Evolutionary conservation across 2,113 vertebrate genomes (phyloP).

Genomic region (Cranoglanis bouderius): DNA sequence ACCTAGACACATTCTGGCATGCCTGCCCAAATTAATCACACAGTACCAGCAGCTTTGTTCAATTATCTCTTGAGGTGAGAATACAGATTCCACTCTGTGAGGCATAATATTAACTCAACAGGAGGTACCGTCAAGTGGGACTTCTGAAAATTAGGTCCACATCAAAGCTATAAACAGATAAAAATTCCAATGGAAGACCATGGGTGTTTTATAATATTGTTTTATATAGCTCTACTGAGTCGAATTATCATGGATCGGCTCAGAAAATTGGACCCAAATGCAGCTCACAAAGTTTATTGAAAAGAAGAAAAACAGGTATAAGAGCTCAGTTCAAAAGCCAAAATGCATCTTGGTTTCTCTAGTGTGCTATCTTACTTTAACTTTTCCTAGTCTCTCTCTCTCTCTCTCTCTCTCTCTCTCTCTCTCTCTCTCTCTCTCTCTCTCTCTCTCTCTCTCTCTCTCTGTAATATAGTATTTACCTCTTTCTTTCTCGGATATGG

Average conservation of each 20-base stretch:
- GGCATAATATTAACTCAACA: neutral
- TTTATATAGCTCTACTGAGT: neutral
- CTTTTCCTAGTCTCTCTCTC: neutral
- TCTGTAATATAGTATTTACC: neutral
- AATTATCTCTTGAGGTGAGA: slow-evolving; percentile 8
- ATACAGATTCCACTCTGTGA: slow-evolving; percentile 12
- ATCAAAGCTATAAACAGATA: neutral
- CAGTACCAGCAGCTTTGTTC: neutral
- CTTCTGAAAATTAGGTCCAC: neutral
- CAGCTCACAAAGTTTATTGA: neutral
- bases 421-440: neutral
- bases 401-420: neutral
- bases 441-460: neutral
- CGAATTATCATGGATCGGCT: neutral
- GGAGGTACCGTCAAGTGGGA: neutral
- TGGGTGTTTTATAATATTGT: neutral
- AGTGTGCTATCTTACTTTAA: neutral
- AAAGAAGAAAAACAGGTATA: neutral
- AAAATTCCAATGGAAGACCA: neutral
- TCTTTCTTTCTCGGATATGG: neutral
- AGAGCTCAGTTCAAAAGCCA: neutral
- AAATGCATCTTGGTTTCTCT: neutral
- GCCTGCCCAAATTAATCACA: neutral
- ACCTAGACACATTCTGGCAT: neutral
- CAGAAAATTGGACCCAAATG: neutral